Evolutionary conservation across 92 coral and sea anemone species (phyloP).

Genomic region (Palythoa grandis): DNA sequence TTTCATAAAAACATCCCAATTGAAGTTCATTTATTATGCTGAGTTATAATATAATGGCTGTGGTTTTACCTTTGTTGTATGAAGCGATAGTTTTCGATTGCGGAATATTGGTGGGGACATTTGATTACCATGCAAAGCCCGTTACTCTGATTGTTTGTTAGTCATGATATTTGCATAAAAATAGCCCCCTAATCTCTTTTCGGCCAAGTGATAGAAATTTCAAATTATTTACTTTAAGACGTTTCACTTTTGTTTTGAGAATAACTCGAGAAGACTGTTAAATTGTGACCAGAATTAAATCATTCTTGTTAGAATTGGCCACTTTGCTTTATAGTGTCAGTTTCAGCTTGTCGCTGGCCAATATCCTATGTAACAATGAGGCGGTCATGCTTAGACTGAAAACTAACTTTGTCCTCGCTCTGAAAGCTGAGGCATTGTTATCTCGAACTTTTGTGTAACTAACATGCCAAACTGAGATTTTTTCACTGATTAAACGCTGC

Average conservation of each 20-base stretch:
- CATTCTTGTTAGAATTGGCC: neutral
- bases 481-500: neutral
- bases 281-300: constrained; percentile 29
- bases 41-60: neutral
- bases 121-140: constrained; percentile 32
- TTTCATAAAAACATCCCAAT: neutral
- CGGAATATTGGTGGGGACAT: constrained; percentile 33
- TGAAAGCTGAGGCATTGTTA: neutral
- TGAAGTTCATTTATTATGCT: neutral
- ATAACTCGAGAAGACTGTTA: neutral
- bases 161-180: constrained; percentile 76
- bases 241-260: constrained; percentile 14
- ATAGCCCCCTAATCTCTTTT: constrained; percentile 67
- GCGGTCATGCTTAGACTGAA: neutral
- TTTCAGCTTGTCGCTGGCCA: constrained; percentile 15
- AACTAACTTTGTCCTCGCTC: neutral
- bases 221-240: constrained; percentile 50
- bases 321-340: neutral
- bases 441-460: neutral
- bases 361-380: neutral
- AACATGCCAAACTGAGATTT: neutral
- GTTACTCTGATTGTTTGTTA: constrained; percentile 32
- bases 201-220: constrained; percentile 53
- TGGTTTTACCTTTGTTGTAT: neutral
- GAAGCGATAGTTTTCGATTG: constrained; percentile 17